A percentile compares a stretch with the other conserved stretches of the same genome.
phyloP scores from a whole-genome alignment of 2,113 vertebrate species.

The Sebastes fasciatus region DNA sequence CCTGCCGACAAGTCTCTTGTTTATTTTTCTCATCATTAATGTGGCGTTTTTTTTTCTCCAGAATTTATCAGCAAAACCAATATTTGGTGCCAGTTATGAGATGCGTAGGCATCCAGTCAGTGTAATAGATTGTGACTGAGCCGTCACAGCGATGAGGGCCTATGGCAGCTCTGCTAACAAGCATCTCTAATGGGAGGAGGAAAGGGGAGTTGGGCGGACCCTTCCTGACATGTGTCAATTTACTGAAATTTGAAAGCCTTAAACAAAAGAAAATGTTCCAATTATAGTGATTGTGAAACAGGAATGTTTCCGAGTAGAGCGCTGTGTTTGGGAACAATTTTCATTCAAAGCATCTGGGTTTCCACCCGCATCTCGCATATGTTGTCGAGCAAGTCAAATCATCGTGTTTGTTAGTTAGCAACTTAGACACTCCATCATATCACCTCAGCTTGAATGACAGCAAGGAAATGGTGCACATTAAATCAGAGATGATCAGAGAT shows the following conservation, averaged over 20 bases:
- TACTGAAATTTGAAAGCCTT: conserved; percentile 37
- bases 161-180: conserved; percentile 72
- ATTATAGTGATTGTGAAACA: conserved; percentile 51
- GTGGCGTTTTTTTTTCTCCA: conserved; percentile 37
- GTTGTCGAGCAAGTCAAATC: conserved; percentile 33
- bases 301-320: conserved; percentile 12
- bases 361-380: conserved; percentile 8
- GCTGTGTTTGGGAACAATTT: conserved; percentile 15
- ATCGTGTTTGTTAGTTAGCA: conserved; percentile 23
- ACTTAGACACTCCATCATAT: conserved; percentile 33
- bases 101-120: conserved; percentile 56
- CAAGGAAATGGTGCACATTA: conserved; percentile 7
- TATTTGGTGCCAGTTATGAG: conserved; percentile 76
- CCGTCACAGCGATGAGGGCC: conserved; percentile 60
- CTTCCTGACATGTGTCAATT: conserved; percentile 67
- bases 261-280: conserved; percentile 39
- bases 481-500: conserved; percentile 50
- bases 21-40: conserved; percentile 76
- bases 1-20: conserved; percentile 70
- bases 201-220: conserved; percentile 27
- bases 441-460: conserved; percentile 43
- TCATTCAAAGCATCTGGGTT: conserved; percentile 33
- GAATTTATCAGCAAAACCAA: conserved; percentile 81
- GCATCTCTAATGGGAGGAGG: conserved; percentile 52
- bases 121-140: conserved; percentile 74